Base-by-base conservation (phyloP, 2,797 vertebrate species). In the Rhinella marina region DNA sequence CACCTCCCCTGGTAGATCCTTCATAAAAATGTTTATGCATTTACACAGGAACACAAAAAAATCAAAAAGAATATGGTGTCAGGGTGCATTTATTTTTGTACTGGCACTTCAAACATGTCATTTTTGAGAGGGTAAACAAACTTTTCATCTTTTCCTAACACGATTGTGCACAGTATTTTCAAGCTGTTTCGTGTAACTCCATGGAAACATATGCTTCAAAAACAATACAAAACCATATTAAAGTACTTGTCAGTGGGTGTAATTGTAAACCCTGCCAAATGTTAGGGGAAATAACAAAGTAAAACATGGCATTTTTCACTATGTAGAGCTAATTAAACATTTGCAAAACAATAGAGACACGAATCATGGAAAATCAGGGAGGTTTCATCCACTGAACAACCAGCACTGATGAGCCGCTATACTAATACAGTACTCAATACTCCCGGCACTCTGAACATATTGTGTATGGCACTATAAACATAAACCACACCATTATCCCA, bases 391-490 rank as follows among this genome's bases (percentile, higher is more conserved):
- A 16, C 19, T 81, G 25, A 62, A 81, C 27, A 6, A 23, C 29
- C 79, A 48, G 59, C 59, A 48, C 52, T 32, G 29, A 81, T 81
- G 79, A 64, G 77, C 48, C 64, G 41, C 14, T 64, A 19, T 57
- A 79, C 77, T 57, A 61, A 80, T 80, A 56, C 41, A 81, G 57
- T 11, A 48, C 59, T 32, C 32, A 64, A 59, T 62, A 48, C 79
- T 64, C 32, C 7, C 8, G 79, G 11, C 5, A 17, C 23, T 21
- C 11, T n/a, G 57, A 81, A 62, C 54, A 59, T 59, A 64, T 81
- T 81, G 54, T 64, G 14, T 81, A 48, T 62, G 32, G 59, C 57
- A 64, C 59, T 29, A 64, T 81, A 81, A 81, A 62, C 29, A 62
- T 81, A 21, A 64, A 50, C 57, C 19, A 62, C 21, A 10, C 32